A percentile compares a stretch with the other conserved stretches of the same genome.
These are phyloP conservation scores for Drosophila pseudotalamancana DNA, from an alignment of 2,888 invertebrate genomes.

Conservation along the genomic window DNA sequence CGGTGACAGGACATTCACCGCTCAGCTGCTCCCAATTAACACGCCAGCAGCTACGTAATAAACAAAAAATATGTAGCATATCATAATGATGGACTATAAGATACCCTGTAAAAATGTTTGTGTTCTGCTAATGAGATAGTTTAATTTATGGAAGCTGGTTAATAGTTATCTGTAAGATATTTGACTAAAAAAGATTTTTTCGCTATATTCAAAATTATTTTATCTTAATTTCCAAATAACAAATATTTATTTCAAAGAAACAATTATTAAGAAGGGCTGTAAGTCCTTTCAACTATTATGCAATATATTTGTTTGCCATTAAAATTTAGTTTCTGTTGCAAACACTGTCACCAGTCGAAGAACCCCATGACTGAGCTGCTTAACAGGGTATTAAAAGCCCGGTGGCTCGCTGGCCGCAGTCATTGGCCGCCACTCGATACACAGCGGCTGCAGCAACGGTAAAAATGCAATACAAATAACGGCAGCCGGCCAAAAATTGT, in stretches of 20 bases:
- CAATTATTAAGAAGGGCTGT: not conserved
- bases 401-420: conserved; percentile 27
- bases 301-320: not conserved
- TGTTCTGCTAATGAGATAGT: not conserved
- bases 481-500: conserved; percentile 66
- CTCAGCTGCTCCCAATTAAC: conserved; percentile 68
- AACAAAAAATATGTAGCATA: not conserved
- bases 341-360: not conserved
- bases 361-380: not conserved
- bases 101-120: not conserved
- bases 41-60: conserved; percentile 49
- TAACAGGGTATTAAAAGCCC: conserved; percentile 46
- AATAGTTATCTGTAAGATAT: too few relatives aligned
- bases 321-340: too few relatives aligned
- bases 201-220: too few relatives aligned
- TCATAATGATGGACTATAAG: not conserved
- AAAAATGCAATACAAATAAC: conserved; percentile 74
- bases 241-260: too few relatives aligned
- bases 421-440: conserved; percentile 33
- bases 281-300: not conserved
- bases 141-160: too few relatives aligned
- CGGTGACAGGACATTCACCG: conserved; percentile 36
- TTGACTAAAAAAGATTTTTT: too few relatives aligned
- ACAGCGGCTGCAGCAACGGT: conserved; percentile 60
- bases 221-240: too few relatives aligned